Base-by-base conservation (phyloP, 1,140 invertebrate genomes). In the Conopomorpha cramerella region DNA sequence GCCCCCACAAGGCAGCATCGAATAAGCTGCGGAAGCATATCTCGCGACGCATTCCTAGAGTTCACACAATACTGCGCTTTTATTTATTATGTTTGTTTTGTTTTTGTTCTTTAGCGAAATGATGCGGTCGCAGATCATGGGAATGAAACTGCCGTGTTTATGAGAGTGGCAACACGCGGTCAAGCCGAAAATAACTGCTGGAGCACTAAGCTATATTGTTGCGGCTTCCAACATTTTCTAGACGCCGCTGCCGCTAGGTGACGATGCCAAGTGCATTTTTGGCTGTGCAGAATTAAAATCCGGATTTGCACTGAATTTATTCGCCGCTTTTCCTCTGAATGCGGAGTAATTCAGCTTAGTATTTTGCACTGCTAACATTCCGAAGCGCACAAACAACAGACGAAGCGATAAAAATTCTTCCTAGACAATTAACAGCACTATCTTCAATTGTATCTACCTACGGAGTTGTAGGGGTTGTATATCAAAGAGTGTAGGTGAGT, bases 1-100 rank as follows among this genome's bases (percentile, higher is more conserved):
- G 53, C 60, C 58, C 51, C 51, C 49, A 16, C n/a, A n/a, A 12
- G 29, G 6, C 7, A 12, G 29, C 30, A 16, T 7, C 16, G 13
- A 14, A 25, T 6, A 16, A 4, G 34, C 34, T 35, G 17, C 34
- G 34, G 23, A 25, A 35, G 34, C 34, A 35, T 35, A 35, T 35
- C 34, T 35, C 14, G 18, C 34, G 23, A 13, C 34, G 34, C 34
- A 32, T 32, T 32, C 30, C 16, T 13, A 8, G 30, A 8, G 15
- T 32, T 32, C 16, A 10, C 30, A 32, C 30, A 17, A 32, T 17
- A 32, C 30, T 4, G 3, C 13, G 19, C 19, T 23, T 23, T 32
- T 32, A 17, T 32, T 32, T 32, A 32, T 32, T 10, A 4, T 10
- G 15, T 17, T 17, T 32, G 30, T 32, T 32, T 32, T 32, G 30